Conservation (phyloP, 2,797 vertebrate species). For the Peromyscus nudipes region DNA sequence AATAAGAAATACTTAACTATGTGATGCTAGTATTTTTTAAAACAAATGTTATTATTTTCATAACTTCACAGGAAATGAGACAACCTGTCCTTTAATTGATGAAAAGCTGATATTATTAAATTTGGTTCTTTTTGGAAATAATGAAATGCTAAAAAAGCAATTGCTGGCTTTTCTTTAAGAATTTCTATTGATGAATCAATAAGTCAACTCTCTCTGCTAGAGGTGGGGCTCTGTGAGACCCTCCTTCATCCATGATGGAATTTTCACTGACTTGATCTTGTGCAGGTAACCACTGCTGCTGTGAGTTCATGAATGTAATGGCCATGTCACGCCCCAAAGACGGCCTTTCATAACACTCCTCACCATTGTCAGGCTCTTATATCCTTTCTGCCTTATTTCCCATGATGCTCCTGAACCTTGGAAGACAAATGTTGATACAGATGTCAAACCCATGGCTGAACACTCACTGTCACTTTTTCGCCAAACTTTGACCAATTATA, state of each 20-base stretch:
- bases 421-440: background rate
- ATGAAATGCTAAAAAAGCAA: constrained; percentile 1
- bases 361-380: too few relatives aligned
- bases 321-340: background rate
- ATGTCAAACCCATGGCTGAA: background rate
- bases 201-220: background rate
- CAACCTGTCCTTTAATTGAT: background rate
- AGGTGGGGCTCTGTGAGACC: background rate
- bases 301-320: background rate
- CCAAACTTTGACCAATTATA: background rate
- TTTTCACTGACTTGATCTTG: background rate
- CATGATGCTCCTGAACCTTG: background rate
- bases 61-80: constrained; percentile 47
- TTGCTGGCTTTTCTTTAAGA: background rate
- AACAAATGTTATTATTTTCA: background rate
- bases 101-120: constrained; percentile 45
- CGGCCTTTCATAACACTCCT: background rate
- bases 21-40: background rate
- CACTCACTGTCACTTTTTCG: background rate
- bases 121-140: constrained; percentile 56
- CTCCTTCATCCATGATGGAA: too few relatives aligned
- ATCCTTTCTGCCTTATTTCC: background rate
- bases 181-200: background rate
- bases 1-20: constrained; percentile 19
- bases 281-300: background rate